Evolutionary conservation across 2,113 vertebrate species (phyloP).

Genomic region (Phodopus roborovskii): DNA sequence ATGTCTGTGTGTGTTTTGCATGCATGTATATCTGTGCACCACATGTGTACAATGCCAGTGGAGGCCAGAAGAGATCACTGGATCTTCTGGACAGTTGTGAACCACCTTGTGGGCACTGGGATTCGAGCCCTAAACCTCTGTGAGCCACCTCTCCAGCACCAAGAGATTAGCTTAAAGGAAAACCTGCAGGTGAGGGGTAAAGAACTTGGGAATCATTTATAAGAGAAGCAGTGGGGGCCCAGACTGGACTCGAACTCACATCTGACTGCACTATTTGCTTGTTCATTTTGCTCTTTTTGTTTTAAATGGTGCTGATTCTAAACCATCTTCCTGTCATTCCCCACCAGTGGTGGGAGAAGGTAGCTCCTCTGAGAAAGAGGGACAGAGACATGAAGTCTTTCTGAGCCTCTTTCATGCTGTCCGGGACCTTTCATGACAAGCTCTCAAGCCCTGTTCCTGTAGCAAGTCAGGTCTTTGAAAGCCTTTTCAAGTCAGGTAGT

Average conservation of each 20-base stretch:
- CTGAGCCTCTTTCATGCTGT: background rate
- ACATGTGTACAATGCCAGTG: background rate
- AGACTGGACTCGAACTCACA: background rate
- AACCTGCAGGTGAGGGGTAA: background rate
- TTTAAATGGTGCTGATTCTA: background rate
- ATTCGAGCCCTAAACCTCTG: background rate
- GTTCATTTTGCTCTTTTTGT: slow-evolving; percentile 15
- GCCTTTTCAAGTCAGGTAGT: background rate
- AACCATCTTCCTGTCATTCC: background rate
- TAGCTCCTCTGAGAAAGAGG: background rate
- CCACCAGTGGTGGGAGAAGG: background rate
- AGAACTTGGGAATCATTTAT: background rate
- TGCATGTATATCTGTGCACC: background rate
- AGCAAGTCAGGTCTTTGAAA: background rate
- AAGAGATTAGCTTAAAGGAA: background rate
- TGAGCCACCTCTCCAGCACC: background rate
- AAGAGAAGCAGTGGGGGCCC: background rate
- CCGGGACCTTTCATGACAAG: background rate
- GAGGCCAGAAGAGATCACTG: background rate
- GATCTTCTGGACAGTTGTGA: background rate
- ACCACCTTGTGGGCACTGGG: background rate
- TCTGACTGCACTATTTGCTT: background rate
- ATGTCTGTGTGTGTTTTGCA: background rate
- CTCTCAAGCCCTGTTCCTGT: background rate
- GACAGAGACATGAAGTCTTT: background rate